Evolutionary conservation across 2,888 invertebrate species (phyloP).

Genomic region (Cecidostiba fungosa): DNA sequence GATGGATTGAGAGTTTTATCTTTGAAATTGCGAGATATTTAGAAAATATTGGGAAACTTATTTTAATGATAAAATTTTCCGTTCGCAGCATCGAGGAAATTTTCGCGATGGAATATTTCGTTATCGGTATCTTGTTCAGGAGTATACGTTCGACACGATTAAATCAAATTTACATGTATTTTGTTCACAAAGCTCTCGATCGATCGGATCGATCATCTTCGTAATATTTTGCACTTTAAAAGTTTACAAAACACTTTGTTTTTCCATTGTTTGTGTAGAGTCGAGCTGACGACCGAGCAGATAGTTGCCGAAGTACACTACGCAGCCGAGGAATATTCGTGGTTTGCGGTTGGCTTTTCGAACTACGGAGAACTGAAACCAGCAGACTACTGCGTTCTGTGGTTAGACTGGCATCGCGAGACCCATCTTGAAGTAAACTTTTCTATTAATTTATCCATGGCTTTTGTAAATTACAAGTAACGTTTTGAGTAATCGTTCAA

Average conservation of each 20-base stretch:
- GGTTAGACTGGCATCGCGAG: slow-evolving; percentile 86
- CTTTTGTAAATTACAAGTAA: no score
- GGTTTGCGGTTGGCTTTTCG: slow-evolving; percentile 95
- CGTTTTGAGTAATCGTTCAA: slow-evolving; percentile 74
- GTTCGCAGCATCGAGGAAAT: not conserved
- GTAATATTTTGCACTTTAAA: not conserved
- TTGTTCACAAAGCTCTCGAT: not conserved
- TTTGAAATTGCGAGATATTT: not conserved
- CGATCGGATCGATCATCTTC: not conserved
- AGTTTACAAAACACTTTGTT: not conserved
- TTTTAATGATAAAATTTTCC: not conserved
- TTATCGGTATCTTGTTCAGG: not conserved
- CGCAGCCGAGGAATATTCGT: slow-evolving; percentile 78
- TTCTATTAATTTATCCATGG: not conserved
- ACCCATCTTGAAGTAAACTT: slow-evolving; percentile 82
- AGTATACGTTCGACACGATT: not conserved
- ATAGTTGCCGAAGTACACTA: slow-evolving; percentile 76
- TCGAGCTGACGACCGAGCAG: slow-evolving; percentile 72
- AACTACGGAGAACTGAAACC: slow-evolving; percentile 87
- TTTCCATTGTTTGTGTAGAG: slow-evolving; percentile 65
- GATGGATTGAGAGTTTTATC: not conserved
- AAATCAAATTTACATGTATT: not conserved
- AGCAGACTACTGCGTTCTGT: slow-evolving; percentile 91
- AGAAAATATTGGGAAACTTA: no score
- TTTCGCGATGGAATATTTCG: not conserved